phyloP scores from a whole-genome alignment of 2,113 vertebrate species.

The Gymnarchus niloticus region DNA sequence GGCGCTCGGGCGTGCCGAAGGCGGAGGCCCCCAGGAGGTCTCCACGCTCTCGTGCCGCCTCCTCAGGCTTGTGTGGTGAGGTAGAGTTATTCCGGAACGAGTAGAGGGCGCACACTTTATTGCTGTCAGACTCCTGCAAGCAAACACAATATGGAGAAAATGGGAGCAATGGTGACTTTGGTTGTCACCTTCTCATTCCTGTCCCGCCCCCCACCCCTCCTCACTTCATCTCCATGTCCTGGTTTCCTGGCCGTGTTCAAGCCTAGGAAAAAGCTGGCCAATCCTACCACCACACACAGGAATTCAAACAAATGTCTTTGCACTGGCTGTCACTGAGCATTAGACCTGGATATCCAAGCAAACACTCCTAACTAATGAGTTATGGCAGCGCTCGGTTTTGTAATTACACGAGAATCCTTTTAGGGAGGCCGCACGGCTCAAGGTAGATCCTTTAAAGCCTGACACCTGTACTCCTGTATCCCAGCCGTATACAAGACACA shows the following conservation, averaged over 20 bases:
- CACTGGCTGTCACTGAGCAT: conserved; percentile 5
- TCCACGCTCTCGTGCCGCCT: conserved; percentile 76
- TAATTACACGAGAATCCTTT: not conserved
- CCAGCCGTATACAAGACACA: not conserved
- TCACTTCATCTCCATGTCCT: not conserved
- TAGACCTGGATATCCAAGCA: conserved; percentile 1
- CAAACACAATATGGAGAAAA: conserved; percentile 31
- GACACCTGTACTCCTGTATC: not conserved
- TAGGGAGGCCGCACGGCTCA: not conserved
- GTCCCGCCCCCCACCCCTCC: not conserved
- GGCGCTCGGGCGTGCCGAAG: conserved; percentile 88
- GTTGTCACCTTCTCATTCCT: not conserved
- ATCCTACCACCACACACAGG: not conserved
- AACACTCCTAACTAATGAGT: conserved; percentile 12
- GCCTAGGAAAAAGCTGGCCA: not conserved
- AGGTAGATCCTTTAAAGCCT: not conserved
- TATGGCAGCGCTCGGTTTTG: not conserved
- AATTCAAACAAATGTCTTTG: conserved; percentile 1
- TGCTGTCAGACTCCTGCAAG: conserved; percentile 81
- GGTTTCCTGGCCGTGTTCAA: not conserved
- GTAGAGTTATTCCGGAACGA: conserved; percentile 90
- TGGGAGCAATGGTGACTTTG: not conserved
- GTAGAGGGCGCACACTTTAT: conserved; percentile 85
- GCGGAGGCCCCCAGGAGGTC: conserved; percentile 75
- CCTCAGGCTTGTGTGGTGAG: conserved; percentile 89